phyloP scores from a whole-genome alignment of 2,113 vertebrate species.

The Sylvia atricapilla region DNA sequence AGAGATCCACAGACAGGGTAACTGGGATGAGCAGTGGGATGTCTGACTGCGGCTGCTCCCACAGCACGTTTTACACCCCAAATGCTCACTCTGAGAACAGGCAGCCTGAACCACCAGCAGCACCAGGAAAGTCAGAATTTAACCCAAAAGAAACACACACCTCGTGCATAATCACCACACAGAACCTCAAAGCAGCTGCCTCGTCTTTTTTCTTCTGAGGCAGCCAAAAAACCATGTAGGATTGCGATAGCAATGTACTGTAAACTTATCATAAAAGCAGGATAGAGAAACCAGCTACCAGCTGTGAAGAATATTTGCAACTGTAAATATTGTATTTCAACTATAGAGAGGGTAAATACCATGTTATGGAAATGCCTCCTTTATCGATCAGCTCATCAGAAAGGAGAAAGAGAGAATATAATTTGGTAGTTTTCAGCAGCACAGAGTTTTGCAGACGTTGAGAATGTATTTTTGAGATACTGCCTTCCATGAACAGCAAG shows the following conservation, averaged over 20 bases:
- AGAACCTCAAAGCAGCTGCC: not conserved
- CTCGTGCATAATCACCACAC: not conserved
- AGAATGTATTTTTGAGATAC: constrained; percentile 27
- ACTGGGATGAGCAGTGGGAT: not conserved
- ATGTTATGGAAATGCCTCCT: constrained; percentile 46
- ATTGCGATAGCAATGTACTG: not conserved
- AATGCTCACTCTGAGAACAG: rapidly evolving
- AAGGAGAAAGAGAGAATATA: not conserved
- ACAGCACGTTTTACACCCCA: not conserved
- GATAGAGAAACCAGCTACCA: constrained; percentile 42
- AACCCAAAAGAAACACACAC: not conserved
- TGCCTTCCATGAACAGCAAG: not conserved
- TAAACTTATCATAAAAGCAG: constrained; percentile 44
- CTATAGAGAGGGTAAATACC: constrained; percentile 26
- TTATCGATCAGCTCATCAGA: constrained; percentile 60
- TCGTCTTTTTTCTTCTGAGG: not conserved
- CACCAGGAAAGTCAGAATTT: not conserved
- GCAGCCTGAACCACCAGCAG: not conserved
- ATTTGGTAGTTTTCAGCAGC: constrained; percentile 13
- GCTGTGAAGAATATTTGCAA: constrained; percentile 62
- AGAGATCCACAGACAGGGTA: not conserved
- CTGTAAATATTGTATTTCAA: constrained; percentile 52
- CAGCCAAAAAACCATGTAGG: not conserved
- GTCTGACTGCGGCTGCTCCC: not conserved
- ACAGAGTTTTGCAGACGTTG: not conserved